phyloP scores from a whole-genome alignment of 2,888 invertebrate species.

The Cetonia aurata region DNA sequence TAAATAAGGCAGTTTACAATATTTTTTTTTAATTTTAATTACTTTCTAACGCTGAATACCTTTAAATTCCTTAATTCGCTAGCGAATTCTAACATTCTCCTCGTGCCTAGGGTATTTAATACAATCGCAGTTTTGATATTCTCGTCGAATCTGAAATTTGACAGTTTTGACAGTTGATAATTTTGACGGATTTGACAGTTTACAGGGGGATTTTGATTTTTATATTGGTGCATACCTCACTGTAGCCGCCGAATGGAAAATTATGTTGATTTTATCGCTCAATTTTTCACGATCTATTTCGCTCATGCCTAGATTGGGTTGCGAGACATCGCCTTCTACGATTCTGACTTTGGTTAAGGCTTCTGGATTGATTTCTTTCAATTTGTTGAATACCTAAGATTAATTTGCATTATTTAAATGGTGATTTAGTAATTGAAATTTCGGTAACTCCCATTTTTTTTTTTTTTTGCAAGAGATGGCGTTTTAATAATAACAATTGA shows the following conservation, averaged over 20 bases:
- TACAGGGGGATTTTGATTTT: neutral
- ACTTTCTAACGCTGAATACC: conserved; percentile 62
- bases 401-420: neutral
- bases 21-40: neutral
- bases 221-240: conserved; percentile 71
- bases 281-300: conserved; percentile 74
- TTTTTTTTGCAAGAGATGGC: too few relatives aligned
- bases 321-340: conserved; percentile 82
- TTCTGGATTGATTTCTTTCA: conserved; percentile 74
- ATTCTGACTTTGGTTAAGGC: conserved; percentile 77
- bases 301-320: conserved; percentile 78
- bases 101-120: conserved; percentile 92
- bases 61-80: conserved; percentile 82
- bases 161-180: neutral
- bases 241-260: conserved; percentile 97
- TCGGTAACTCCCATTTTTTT: too few relatives aligned
- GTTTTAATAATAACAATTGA: too few relatives aligned
- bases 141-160: conserved; percentile 80
- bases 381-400: conserved; percentile 77
- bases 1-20: conserved; percentile 48
- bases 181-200: neutral
- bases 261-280: conserved; percentile 79
- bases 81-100: conserved; percentile 85
- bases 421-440: too few relatives aligned
- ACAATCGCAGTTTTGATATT: conserved; percentile 87